A percentile compares a stretch with the other conserved stretches of the same genome.
Conservation (phyloP, 2,113 vertebrate species). For the Corapipo altera region DNA sequence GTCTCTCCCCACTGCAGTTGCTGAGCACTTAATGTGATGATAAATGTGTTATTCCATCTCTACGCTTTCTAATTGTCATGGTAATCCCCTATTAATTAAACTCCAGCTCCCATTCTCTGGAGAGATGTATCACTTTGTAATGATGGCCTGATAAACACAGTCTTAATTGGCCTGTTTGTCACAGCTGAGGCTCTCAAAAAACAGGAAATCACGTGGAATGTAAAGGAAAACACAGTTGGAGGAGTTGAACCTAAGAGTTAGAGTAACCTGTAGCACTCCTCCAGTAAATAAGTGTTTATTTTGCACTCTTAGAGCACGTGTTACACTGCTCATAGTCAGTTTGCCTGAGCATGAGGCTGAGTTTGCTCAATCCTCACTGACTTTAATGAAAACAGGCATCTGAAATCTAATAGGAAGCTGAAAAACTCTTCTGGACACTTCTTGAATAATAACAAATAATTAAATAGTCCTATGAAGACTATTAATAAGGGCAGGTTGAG, state of each 20-base stretch:
- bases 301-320: rapidly evolving
- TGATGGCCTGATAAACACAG: background rate
- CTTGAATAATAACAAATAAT: background rate
- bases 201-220: background rate
- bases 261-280: background rate
- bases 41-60: background rate
- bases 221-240: background rate
- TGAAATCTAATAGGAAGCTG: background rate
- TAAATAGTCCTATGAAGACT: background rate
- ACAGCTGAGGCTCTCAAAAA: background rate
- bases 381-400: background rate
- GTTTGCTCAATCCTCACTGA: background rate
- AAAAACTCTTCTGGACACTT: background rate
- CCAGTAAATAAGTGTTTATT: background rate
- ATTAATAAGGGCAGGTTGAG: background rate
- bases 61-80: background rate
- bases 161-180: background rate
- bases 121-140: background rate
- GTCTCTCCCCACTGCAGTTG: background rate
- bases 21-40: background rate
- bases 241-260: background rate
- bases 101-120: background rate
- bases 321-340: background rate
- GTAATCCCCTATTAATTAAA: background rate
- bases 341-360: background rate